These are phyloP conservation scores for Caenorhabditis afra DNA, from an alignment of 2,888 invertebrate species.

Conservation along the genomic window DNA sequence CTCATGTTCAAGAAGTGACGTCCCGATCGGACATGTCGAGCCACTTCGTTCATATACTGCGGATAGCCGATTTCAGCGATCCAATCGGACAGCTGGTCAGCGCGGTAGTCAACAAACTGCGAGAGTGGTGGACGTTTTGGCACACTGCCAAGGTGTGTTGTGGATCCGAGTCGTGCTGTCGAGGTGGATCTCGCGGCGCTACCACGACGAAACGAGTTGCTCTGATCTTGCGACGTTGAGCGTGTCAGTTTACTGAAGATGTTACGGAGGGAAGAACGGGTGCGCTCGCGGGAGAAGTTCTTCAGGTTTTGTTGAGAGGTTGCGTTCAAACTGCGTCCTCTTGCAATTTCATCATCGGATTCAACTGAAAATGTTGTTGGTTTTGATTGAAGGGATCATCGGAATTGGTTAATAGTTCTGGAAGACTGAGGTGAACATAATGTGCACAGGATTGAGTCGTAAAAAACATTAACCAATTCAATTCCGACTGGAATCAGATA, in stretches of 20 bases:
- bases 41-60: conserved; percentile 87
- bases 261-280: conserved; percentile 78
- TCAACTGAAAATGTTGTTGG: conserved; percentile 72
- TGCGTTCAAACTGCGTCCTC: conserved; percentile 65
- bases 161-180: conserved; percentile 69
- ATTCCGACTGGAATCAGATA: conserved; percentile 11
- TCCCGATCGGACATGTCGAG: conserved; percentile 89
- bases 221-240: conserved; percentile 76
- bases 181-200: conserved; percentile 70
- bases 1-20: conserved; percentile 88
- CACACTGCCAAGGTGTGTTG: conserved; percentile 68
- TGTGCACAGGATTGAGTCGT: no score
- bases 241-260: conserved; percentile 77
- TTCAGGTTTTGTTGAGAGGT: conserved; percentile 62
- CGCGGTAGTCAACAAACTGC: conserved; percentile 79
- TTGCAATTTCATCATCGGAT: conserved; percentile 79
- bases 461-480: conserved; percentile 32
- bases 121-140: conserved; percentile 76
- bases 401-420: conserved; percentile 32
- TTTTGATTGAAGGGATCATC: background rate
- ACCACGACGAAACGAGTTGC: conserved; percentile 64
- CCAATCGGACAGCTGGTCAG: conserved; percentile 74
- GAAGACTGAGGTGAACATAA: background rate
- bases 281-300: conserved; percentile 75
- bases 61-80: conserved; percentile 72